A percentile compares a stretch with the other conserved stretches of the same genome.
These are phyloP conservation scores for Pissodes strobi DNA, from an alignment of 1,140 invertebrate species.

Conservation along the genomic window DNA sequence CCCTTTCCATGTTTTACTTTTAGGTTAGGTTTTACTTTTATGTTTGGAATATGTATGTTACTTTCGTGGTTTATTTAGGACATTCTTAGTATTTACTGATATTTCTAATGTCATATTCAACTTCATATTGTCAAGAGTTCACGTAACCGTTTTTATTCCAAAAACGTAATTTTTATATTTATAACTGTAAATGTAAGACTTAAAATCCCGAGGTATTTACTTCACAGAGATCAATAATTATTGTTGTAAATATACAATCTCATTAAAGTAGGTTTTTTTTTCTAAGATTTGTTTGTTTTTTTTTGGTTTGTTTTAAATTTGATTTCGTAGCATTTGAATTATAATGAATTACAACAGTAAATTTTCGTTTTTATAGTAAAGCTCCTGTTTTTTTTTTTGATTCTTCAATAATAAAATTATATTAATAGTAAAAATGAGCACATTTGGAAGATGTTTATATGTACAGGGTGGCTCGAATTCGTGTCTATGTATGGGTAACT, in stretches of 20 bases:
- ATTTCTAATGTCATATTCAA: constrained; percentile 13
- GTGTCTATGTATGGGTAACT: no score
- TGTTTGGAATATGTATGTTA: constrained; percentile 27
- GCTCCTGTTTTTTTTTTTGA: not conserved
- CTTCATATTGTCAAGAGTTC: constrained; percentile 9
- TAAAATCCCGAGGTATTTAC: constrained; percentile 22
- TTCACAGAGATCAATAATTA: constrained; percentile 28
- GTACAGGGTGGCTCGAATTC: no score
- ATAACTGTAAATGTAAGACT: constrained; percentile 16
- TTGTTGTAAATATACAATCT: constrained; percentile 51
- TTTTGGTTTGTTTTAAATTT: constrained; percentile 11
- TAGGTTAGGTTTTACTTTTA: constrained; percentile 32
- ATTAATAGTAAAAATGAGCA: no score
- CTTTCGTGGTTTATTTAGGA: constrained; percentile 30
- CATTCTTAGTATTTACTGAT: no score
- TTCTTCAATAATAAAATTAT: no score
- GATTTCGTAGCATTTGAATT: not conserved
- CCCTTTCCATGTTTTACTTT: constrained; percentile 11
- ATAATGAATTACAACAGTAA: constrained; percentile 6
- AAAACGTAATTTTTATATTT: constrained; percentile 26
- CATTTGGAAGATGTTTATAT: no score
- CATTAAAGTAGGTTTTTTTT: constrained; percentile 52
- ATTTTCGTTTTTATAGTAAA: not conserved
- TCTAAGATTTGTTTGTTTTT: constrained; percentile 29
- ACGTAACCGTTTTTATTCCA: constrained; percentile 8